A percentile compares a stretch with the other conserved stretches of the same genome.
Conservation (phyloP, 2,888 invertebrate species). For the Habrosyne pyritoides region DNA sequence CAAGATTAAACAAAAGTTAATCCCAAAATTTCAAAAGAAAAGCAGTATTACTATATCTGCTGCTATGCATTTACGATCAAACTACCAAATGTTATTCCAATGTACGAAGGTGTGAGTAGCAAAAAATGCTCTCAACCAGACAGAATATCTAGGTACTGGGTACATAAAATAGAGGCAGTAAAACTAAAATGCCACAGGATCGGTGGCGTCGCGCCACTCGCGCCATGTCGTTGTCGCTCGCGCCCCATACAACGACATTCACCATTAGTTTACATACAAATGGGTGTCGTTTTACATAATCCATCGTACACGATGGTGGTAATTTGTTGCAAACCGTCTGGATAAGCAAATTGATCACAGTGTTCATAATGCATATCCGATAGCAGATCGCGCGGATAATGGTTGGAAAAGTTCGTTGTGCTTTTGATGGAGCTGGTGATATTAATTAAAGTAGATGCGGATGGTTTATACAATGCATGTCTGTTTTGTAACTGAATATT, state of each 20-base stretch:
- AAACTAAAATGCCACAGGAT: constrained; percentile 32
- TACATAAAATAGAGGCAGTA: constrained; percentile 24
- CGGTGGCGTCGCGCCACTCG: constrained; percentile 28
- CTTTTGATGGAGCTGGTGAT: constrained; percentile 30
- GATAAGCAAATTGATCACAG: constrained; percentile 78
- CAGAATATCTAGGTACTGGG: not conserved
- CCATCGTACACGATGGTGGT: constrained; percentile 74
- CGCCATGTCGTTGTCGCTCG: constrained; percentile 44
- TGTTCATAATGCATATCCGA: constrained; percentile 68
- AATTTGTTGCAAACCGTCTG: constrained; percentile 79
- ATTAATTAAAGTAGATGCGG: not conserved
- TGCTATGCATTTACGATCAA: not conserved
- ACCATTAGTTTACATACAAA: constrained; percentile 82
- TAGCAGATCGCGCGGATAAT: constrained; percentile 42
- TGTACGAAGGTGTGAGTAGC: not conserved
- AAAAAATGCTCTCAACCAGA: constrained; percentile 2
- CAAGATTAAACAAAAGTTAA: too few relatives aligned
- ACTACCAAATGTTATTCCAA: not conserved
- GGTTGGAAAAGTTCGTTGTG: constrained; percentile 33
- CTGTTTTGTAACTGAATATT: not conserved
- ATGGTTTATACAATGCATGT: not conserved
- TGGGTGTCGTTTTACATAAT: constrained; percentile 82
- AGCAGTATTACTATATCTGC: too few relatives aligned
- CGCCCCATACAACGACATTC: constrained; percentile 64
- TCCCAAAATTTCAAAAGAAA: too few relatives aligned